phyloP scores from a whole-genome alignment of 1,140 invertebrate genomes.

The Dinoponera quadriceps region DNA sequence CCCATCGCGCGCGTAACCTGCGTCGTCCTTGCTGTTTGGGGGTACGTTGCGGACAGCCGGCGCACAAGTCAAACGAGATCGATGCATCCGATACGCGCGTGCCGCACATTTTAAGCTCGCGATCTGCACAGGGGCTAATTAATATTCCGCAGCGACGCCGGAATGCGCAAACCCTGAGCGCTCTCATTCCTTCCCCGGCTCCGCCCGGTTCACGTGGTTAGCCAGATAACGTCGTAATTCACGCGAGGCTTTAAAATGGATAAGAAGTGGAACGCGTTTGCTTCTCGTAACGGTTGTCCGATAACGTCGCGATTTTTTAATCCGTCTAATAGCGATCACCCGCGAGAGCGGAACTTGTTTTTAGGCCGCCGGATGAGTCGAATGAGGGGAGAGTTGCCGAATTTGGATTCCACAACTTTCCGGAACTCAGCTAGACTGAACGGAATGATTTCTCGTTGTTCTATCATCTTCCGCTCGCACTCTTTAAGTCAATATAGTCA shows the following conservation, averaged over 20 bases:
- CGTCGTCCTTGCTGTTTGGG: slow-evolving; percentile 2
- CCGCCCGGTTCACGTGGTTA: background rate
- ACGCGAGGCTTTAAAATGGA: background rate
- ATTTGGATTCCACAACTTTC: no score
- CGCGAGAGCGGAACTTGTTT: background rate
- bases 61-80: slow-evolving; percentile 49
- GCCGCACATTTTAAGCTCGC: slow-evolving; percentile 32
- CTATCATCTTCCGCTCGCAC: no score
- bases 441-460: no score
- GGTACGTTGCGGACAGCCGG: slow-evolving; percentile 30
- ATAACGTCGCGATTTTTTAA: background rate
- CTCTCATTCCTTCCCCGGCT: background rate
- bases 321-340: slow-evolving; percentile 4
- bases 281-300: background rate
- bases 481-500: no score
- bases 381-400: background rate
- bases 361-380: slow-evolving; percentile 15
- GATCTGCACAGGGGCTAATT: slow-evolving; percentile 16
- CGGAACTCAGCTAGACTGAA: no score
- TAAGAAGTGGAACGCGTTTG: background rate
- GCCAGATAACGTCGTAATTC: background rate
- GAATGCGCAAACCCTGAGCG: slow-evolving; percentile 1
- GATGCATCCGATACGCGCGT: slow-evolving; percentile 41
- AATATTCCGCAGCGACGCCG: slow-evolving; percentile 20
- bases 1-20: background rate